Conservation (phyloP, 2,888 invertebrate species). For the Dynastes hyllus region DNA sequence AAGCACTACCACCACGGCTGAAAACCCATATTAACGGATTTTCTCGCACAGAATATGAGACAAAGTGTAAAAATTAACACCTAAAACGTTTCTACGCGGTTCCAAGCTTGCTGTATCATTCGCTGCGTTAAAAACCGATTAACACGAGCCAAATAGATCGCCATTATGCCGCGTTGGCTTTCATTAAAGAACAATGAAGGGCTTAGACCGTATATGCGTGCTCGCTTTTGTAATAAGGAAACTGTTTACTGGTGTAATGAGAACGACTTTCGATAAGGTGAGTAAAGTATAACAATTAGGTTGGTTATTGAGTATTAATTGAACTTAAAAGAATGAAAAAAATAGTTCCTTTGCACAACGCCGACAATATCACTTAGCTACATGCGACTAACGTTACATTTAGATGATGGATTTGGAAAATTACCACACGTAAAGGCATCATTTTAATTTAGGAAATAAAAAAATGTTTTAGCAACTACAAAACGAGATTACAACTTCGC, state of each 20-base stretch:
- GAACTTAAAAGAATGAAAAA: not conserved
- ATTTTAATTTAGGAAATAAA: too few species aligned
- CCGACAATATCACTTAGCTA: constrained; percentile 5
- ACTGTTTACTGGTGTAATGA: constrained; percentile 27
- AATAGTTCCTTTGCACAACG: constrained; percentile 10
- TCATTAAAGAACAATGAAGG: constrained; percentile 35
- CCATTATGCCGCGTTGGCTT: constrained; percentile 15
- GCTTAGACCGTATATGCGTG: constrained; percentile 1
- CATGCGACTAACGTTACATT: too few species aligned
- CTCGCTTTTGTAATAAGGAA: constrained; percentile 38
- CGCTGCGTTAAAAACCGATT: constrained; percentile 26
- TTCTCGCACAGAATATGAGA: not conserved
- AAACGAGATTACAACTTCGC: too few species aligned
- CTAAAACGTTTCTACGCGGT: not conserved
- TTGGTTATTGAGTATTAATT: not conserved
- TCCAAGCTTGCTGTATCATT: not conserved
- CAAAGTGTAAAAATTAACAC: constrained; percentile 30
- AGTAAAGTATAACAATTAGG: constrained; percentile 14
- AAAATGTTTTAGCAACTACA: too few species aligned
- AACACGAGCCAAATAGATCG: constrained; percentile 37
- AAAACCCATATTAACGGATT: not conserved
- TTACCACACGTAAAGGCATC: too few species aligned
- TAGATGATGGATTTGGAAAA: too few species aligned
- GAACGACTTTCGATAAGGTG: not conserved
- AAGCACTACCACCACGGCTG: not conserved